Evolutionary conservation across 1,140 invertebrate genomes (phyloP), one percentile per base, ranked within the genome.

Genomic region (Sogatella furcifera): DNA sequence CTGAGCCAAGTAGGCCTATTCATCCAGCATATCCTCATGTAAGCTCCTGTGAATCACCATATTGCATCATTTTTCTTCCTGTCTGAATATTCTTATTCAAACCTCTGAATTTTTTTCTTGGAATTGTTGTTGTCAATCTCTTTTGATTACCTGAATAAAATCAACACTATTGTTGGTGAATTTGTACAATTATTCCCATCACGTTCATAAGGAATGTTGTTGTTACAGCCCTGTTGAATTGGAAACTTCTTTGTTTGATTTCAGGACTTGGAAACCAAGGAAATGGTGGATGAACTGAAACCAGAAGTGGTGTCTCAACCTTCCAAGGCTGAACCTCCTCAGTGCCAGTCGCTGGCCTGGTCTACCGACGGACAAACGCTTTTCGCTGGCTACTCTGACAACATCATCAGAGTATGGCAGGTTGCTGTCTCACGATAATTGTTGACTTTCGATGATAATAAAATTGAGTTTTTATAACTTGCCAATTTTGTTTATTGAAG

Each of bases 351-450:
- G 13, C 80, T 99, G 67, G 95, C 97, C 8, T 99, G 97, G 97
- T 98, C 96, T 61, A 92, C 92, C 55, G 97, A 99, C 79, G 97
- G 97, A 64, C 94, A 98, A 77, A 99, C 96, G 41, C 78, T 99
- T 63, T 99, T 98, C 75, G 96, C 97, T 75, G 97, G 97, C 53
- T 99, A 98, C 79, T 96, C 95, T 28, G 97, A 99, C 76, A 98
- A 97, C 74, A 86, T 87, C 53, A 99, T 99, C 73, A 83, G 97
- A 74, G 95, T 99, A 52, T 99, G 96, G 96, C 95, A 98, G 80
- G 96, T 99, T 67, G 90, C 88, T 69, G 84, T 90, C 60, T 84
- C 86, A 65, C 8, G 34, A 38, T 38, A 38, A 38, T 38, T 38
- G 34, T 38, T 38, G 34, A 38, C 34, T 3, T 38, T 13, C 34